Base-by-base conservation (phyloP, 2,113 vertebrate species). In the Gorsachius goisagi region DNA sequence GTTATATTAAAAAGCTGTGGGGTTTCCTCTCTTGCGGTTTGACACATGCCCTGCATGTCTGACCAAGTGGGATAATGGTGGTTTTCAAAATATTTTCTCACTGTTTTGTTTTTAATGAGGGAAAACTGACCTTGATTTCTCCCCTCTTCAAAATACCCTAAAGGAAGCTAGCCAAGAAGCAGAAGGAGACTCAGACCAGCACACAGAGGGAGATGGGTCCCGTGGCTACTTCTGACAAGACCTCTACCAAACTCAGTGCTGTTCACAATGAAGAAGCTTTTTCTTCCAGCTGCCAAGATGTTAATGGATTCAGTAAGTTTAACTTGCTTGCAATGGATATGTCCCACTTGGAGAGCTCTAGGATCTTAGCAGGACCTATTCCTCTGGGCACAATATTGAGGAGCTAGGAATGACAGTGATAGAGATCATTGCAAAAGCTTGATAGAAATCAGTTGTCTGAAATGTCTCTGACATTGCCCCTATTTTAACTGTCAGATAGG, bases 121-220 rank as follows among this genome's bases (percentile, higher is more conserved):
- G 78, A 89, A 97, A 84, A 90, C 96, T 98, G 86, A 98, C 95
- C 95, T 93, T 97, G 85, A 69, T 98, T 96, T 96, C 78, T 95
- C 97, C 97, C 97, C 96, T 97, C 94, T 98, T 97, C 97, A 96
- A 97, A 97, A 97, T 86, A 93, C 93, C 95, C 95, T 98, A 93
- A 98, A 99, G 99, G 98, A 99, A 99, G 98, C 97, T 99, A 98
- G 99, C 99, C 47, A 99, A 99, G 98, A 99, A 99, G 97, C 99
- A 99, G 98, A 99, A 99, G 98, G 99, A 99, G 98, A 99, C 99
- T 5, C 99, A 99, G 95, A 99, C 98, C 97, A 99, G 98, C 98
- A 99, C 98, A 0, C 99, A 99, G 97, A 98, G 99, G 92, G 99
- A 99, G 98, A 99, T 99, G 99, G 99, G 98, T 22, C 99, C 99